Base-by-base conservation (phyloP, 2,888 invertebrate genomes). In the Andrena bicolor region DNA sequence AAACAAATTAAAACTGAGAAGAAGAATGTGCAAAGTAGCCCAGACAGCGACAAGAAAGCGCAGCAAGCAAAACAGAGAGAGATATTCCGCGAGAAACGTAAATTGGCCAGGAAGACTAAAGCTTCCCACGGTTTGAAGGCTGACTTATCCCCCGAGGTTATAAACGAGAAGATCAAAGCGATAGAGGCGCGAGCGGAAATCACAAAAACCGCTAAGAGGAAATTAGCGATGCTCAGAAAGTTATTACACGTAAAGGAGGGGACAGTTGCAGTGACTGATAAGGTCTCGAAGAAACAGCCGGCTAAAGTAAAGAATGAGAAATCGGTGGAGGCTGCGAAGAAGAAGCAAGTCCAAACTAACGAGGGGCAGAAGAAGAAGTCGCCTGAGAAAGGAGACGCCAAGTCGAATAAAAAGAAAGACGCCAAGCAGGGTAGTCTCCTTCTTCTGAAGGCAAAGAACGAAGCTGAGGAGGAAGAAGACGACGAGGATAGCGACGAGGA, bases 141-240 rank as follows among this genome's bases (percentile, higher is more conserved):
- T 32, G 35, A 60, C 8, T 7, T 72, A 16, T 80, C 76, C 2
- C 13, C 26, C 0, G 91, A 90, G 13, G 30, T 85, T 3, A 61
- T 92, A 16, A 84, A 86, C 58, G 3, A 70, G 7, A 88, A 75
- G 76, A 89, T 93, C 4, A 73, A 83, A 1, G 80, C 83, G 41
- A 90, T 93, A 5, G 28, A 80, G 48, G 84, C 60, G 3, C 84
- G 90, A n/a, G 80, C 53, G 28, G 74, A 68, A 0, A 13, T 91
- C 3, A 76, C 90, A 1, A 93, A 89, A 84, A 88, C 88, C 0
- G 92, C 91, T 0, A 86, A 81, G 4, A 89, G 87, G 64, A 89
- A 85, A 68, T 76, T 93, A 26, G 75, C 68, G 4, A 13, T 66
- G 6, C 75, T 91, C 4, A 88, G 81, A 8, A 93, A 90, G 60